Base-by-base conservation (phyloP, 1,140 invertebrate genomes). In the Limonius californicus region DNA sequence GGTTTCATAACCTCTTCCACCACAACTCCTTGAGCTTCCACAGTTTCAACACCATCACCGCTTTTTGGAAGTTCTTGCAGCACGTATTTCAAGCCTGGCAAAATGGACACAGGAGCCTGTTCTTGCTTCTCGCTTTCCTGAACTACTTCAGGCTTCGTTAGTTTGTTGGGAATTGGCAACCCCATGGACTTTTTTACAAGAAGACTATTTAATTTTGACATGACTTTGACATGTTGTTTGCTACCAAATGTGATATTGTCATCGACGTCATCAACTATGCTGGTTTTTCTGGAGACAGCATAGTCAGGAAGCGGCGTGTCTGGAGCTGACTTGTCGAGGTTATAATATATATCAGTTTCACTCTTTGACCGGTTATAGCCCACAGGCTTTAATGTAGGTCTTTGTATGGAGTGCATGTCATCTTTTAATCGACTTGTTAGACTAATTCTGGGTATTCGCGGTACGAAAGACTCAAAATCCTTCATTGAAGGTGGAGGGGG, bases 1-100 rank as follows among this genome's bases (percentile, higher is more conserved):
- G 45, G 45, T 50, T 50, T 50, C 45, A 50, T 50, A 11, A 14
- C 16, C 16, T 50, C 45, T 50, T 50, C 45, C 19, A 12, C 45
- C 12, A 50, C 35, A 11, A 12, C n/a, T 11, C 35, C 9, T 9
- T 27, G 3, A 27, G 23, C 3, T 27, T 27, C 23, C 3, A 3
- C 35, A 2, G 2, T 39, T 39, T 39, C 35, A 7, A 18, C 15
- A 19, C 2, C 4, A 21, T 18, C 45, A 50, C 19, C 16, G 19
- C n/a, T 2, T 50, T 18, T 39, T 2, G 2, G 2, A 27, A 4
- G 42, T n/a, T 45, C 42, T 45, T 4, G 42, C 12, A 27, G 3
- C 9, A 27, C 9, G 9, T 27, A 9, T 27, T 27, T 27, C 23
- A 27, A 4, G 23, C 23, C 23, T 27, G 23, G 23, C 9, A 27